phyloP scores from a whole-genome alignment of 92 coral and sea anemone genomes.

The Palythoa caribaeorum region DNA sequence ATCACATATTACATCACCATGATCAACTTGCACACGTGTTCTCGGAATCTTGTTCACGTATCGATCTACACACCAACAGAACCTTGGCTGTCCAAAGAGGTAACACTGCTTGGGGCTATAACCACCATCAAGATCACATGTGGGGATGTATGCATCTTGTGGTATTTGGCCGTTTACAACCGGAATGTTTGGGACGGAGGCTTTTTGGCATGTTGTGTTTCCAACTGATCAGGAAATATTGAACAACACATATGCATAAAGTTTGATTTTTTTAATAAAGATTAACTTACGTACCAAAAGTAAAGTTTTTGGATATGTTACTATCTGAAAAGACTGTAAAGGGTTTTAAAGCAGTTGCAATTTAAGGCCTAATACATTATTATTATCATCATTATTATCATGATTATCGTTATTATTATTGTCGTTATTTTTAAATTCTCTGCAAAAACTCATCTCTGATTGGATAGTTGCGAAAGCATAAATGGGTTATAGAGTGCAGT shows the following conservation, averaged over 20 bases:
- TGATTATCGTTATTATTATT: no score
- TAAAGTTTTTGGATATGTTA: no score
- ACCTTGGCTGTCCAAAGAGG: constrained; percentile 47
- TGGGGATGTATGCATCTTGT: constrained; percentile 1
- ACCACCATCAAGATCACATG: constrained; percentile 76
- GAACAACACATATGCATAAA: not conserved
- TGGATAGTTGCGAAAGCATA: no score
- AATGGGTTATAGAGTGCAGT: no score
- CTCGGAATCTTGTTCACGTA: constrained; percentile 77
- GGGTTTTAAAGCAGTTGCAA: no score
- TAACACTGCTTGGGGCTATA: constrained; percentile 80
- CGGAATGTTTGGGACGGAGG: constrained; percentile 27
- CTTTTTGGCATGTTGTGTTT: constrained; percentile 73
- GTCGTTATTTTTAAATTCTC: no score
- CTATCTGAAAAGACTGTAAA: no score
- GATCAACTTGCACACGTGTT: constrained; percentile 51
- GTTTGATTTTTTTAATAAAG: no score
- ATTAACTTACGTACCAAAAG: no score
- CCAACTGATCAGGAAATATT: constrained; percentile 58
- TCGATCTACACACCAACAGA: constrained; percentile 93
- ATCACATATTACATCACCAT: constrained; percentile 59
- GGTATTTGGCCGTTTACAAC: not conserved
- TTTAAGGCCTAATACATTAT: no score
- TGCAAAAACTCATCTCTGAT: no score
- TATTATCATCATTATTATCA: no score